Conservation (phyloP, 2,888 invertebrate species). For the Heliconius sara region DNA sequence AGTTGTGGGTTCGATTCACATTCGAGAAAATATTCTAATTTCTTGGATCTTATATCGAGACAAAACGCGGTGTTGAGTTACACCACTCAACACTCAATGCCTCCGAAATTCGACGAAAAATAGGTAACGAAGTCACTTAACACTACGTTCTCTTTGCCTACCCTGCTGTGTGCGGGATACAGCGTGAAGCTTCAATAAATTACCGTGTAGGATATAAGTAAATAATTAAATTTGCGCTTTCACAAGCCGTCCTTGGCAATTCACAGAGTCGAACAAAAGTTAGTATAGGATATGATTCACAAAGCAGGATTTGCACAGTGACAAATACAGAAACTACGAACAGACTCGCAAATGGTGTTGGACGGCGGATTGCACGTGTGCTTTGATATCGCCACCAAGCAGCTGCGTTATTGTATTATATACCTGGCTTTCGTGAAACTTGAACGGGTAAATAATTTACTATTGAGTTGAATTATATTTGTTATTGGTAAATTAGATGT, state of each 20-base stretch:
- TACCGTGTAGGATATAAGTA: background rate
- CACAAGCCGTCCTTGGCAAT: slow-evolving; percentile 21
- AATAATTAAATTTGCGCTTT: slow-evolving; percentile 16
- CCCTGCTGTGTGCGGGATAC: too few species aligned
- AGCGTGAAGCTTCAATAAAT: too few species aligned
- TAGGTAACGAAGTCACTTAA: too few species aligned
- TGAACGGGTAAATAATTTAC: background rate
- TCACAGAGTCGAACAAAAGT: slow-evolving; percentile 13
- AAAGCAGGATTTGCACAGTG: slow-evolving; percentile 41
- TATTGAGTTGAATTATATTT: background rate
- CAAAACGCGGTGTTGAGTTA: too few species aligned
- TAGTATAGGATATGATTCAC: slow-evolving; percentile 40
- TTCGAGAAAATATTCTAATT: too few species aligned
- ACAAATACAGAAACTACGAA: slow-evolving; percentile 41
- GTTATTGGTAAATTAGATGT: background rate
- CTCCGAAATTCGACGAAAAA: too few species aligned
- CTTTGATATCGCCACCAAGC: slow-evolving; percentile 35
- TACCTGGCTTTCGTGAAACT: background rate
- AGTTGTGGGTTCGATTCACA: too few species aligned
- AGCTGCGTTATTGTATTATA: slow-evolving; percentile 33
- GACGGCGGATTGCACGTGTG: slow-evolving; percentile 33
- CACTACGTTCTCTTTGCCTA: too few species aligned
- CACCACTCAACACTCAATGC: too few species aligned
- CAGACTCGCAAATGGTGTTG: slow-evolving; percentile 39
- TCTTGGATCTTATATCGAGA: too few species aligned